Percentiles rank a stretch among this genome's conserved stretches.
phyloP scores from a whole-genome alignment of 2,113 vertebrate species.

The Crotalus tigris region DNA sequence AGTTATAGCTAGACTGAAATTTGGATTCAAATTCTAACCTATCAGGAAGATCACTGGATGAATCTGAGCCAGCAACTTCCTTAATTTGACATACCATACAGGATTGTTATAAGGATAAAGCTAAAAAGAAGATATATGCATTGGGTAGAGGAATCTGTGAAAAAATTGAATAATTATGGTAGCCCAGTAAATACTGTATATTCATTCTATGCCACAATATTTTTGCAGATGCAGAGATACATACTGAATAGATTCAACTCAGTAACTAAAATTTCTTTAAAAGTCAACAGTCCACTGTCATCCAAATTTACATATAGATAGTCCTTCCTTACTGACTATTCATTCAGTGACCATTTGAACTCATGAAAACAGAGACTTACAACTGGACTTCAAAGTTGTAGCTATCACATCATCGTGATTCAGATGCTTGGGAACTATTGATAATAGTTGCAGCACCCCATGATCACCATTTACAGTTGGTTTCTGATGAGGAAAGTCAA shows the following conservation, averaged over 20 bases:
- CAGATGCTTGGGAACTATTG: no score
- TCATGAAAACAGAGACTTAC: no score
- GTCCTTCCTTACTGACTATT: no score
- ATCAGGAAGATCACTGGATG: not conserved
- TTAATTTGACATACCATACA: not conserved
- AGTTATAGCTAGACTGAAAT: not conserved
- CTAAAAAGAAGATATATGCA: not conserved
- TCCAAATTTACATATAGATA: no score
- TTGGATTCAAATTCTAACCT: no score
- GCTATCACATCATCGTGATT: no score
- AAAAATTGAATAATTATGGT: not conserved
- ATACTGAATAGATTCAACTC: not conserved
- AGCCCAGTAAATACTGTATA: not conserved
- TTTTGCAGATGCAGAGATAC: not conserved
- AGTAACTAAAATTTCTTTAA: not conserved
- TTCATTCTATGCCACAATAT: not conserved
- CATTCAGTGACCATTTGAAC: no score
- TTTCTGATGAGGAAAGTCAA: no score
- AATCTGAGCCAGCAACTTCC: not conserved
- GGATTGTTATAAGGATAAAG: not conserved
- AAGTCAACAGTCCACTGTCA: no score
- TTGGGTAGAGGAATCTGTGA: not conserved
- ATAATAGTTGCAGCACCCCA: no score
- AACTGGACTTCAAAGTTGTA: no score
- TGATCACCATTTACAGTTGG: no score